Conservation (phyloP, 1,140 invertebrate species). For the Trissolcus basalis region DNA sequence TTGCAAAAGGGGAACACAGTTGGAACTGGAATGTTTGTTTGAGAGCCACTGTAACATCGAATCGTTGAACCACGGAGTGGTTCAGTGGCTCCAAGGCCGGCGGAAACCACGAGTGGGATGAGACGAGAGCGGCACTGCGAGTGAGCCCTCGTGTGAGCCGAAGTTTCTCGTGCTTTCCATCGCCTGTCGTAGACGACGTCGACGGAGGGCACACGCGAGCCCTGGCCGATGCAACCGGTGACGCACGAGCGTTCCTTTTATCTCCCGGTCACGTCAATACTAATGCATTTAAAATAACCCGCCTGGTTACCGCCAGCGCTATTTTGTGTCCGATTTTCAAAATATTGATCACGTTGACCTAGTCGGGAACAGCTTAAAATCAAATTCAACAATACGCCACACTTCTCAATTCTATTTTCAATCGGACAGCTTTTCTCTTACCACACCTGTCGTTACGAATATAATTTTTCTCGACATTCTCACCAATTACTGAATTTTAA, state of each 20-base stretch:
- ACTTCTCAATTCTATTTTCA: too few relatives aligned
- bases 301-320: conserved; percentile 7
- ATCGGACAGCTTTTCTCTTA: too few relatives aligned
- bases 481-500: too few relatives aligned
- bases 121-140: conserved; percentile 47
- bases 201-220: conserved; percentile 8
- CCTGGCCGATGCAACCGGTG: conserved; percentile 36
- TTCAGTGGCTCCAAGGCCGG: conserved; percentile 78
- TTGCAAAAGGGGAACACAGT: neutral
- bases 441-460: too few relatives aligned
- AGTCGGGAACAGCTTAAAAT: conserved; percentile 13
- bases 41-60: conserved; percentile 73
- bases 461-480: too few relatives aligned
- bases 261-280: conserved; percentile 14
- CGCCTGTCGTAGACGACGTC: conserved; percentile 3
- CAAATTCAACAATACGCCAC: too few relatives aligned
- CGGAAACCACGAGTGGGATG: conserved; percentile 72
- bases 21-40: conserved; percentile 52
- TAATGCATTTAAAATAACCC: conserved; percentile 15
- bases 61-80: conserved; percentile 77
- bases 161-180: conserved; percentile 59
- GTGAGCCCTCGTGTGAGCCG: conserved; percentile 48
- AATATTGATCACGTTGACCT: conserved; percentile 52
- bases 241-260: conserved; percentile 16
- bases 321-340: conserved; percentile 40